These are phyloP conservation scores for Mohoua ochrocephala DNA, from an alignment of 2,113 vertebrate genomes.

Conservation along the genomic window DNA sequence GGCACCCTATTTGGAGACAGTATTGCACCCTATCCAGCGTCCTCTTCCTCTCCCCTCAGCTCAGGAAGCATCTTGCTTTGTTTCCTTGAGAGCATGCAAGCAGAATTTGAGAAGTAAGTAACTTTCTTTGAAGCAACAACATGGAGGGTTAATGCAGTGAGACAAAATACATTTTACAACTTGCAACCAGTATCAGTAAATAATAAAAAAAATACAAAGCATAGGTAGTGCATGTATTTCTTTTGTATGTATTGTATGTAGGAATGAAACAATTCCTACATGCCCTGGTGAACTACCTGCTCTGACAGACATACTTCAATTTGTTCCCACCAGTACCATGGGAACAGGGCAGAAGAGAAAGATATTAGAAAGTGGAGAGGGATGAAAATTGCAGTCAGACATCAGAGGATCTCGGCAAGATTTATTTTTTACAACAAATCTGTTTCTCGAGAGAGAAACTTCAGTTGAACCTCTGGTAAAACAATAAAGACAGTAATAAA, in stretches of 20 bases:
- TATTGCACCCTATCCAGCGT: neutral
- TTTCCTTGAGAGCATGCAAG: constrained; percentile 70
- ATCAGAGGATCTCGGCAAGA: neutral
- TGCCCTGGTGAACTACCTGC: neutral
- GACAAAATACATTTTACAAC: neutral
- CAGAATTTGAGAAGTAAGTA: constrained; percentile 37
- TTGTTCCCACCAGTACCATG: neutral
- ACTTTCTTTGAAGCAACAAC: neutral
- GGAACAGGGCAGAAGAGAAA: neutral
- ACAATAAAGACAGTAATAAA: neutral
- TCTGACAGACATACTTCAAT: neutral
- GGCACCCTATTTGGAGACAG: neutral
- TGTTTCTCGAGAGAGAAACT: neutral
- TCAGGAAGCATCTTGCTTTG: constrained; percentile 66
- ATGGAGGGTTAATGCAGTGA: neutral
- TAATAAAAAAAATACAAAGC: neutral
- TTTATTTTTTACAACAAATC: neutral
- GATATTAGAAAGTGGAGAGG: neutral
- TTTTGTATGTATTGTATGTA: neutral
- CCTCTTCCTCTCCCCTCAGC: constrained; percentile 26
- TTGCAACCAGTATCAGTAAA: neutral
- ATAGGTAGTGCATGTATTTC: neutral
- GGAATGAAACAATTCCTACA: neutral
- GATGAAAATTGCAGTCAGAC: neutral
- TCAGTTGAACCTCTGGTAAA: neutral